Evolutionary conservation across 2,888 invertebrate genomes (phyloP), one percentile per base, ranked within the genome.

Genomic region (Melanostoma scalare): DNA sequence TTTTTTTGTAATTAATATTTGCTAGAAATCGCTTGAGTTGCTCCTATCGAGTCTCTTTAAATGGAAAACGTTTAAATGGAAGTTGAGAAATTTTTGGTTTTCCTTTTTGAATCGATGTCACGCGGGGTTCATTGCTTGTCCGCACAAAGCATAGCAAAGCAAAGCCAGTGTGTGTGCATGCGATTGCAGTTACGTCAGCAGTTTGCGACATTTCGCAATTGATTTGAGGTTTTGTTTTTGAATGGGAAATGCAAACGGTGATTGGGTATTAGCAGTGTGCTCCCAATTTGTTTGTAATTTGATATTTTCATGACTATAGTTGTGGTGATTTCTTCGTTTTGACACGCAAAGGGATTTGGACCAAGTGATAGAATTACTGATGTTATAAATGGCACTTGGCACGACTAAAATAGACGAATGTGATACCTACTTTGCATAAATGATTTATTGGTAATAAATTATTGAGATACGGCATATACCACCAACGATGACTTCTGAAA

Each of bases 71-170:
- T 56, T 74, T 58, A 52, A 50, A 77, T 58, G 38, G 38, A 48
- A 75, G 75, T 71, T 75, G 61, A 63, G 68, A 74, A 72, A 65
- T 73, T 53, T 60, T 58, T 20, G 3, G 44, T 48, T n/a, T 63
- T 30, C 36, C 31, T 72, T 67, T 67, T 73, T 53, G 48, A 10
- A 75, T 71, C 71, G 75, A 75, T 71, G 75, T 80, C 75, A 75
- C 46, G 69, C 50, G 31, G 80, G 61, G 75, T 80, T 80, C 80
- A 80, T 53, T 75, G 79, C 67, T 61, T 67, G 50, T 30, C 65
- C 10, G 10, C 4, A 4, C 4, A 36, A 8, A 6, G 10, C 31
- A 6, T 6, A 38, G 10, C 60, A 44, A 31, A 50, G 50, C 50
- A 63, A 63, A 20, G 20, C 20, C 8, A 20, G 6, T 33, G 50